These are phyloP conservation scores for Sebastes kiyomatsui DNA, from an alignment of 2,797 vertebrate genomes.

Conservation along the genomic window DNA sequence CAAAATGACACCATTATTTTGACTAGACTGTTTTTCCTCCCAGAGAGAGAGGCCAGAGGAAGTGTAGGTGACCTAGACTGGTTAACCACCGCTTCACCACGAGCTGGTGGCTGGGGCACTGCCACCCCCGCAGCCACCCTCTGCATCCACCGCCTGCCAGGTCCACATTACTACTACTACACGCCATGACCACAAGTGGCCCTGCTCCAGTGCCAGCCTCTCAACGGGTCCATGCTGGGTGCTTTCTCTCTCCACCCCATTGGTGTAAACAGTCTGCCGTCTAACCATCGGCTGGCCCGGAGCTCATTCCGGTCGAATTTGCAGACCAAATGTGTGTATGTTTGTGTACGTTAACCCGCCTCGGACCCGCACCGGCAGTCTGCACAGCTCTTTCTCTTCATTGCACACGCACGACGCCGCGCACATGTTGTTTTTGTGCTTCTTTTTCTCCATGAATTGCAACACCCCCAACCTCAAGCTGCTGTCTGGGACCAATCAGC, in stretches of 20 bases:
- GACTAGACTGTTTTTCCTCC: constrained; percentile 87
- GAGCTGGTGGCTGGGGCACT: constrained; percentile 69
- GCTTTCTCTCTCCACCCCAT: constrained; percentile 39
- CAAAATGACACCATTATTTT: constrained; percentile 89
- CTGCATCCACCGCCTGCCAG: constrained; percentile 66
- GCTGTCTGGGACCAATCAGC: constrained; percentile 60
- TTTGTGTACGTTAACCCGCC: constrained; percentile 44
- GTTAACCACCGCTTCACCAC: constrained; percentile 76
- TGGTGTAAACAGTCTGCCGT: constrained; percentile 75
- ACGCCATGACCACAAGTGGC: constrained; percentile 71
- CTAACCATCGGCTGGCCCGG: constrained; percentile 45
- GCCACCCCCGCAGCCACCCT: constrained; percentile 74
- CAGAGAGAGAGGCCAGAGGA: constrained; percentile 78
- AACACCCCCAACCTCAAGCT: constrained; percentile 45
- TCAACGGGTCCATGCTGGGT: constrained; percentile 45
- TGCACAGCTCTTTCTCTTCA: constrained; percentile 22
- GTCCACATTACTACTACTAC: constrained; percentile 76
- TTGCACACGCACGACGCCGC: background rate
- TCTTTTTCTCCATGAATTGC: constrained; percentile 47
- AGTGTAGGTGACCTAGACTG: constrained; percentile 85
- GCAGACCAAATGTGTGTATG: constrained; percentile 46
- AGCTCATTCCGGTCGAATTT: constrained; percentile 57
- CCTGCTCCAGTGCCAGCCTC: constrained; percentile 57
- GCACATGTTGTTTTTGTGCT: constrained; percentile 39
- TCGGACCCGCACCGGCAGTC: constrained; percentile 24